Conservation (phyloP, 2,888 invertebrate genomes). For the Heliconius aoede region DNA sequence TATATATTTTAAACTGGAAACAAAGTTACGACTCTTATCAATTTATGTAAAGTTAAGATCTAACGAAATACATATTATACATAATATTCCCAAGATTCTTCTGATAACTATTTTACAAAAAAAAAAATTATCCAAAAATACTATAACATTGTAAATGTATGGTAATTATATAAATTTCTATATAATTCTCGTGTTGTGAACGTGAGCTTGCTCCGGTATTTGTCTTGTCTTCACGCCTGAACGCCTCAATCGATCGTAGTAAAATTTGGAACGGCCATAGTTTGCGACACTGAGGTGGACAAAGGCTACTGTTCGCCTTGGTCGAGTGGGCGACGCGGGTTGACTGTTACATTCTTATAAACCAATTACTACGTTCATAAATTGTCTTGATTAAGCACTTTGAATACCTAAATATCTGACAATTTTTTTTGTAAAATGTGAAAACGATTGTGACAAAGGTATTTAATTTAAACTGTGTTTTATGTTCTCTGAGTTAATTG, state of each 20-base stretch:
- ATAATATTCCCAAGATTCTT: not conserved
- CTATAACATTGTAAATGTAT: too few relatives aligned
- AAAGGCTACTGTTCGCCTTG: slow-evolving; percentile 16
- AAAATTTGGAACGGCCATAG: slow-evolving; percentile 24
- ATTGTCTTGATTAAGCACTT: too few relatives aligned
- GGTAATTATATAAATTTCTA: too few relatives aligned
- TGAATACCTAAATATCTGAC: too few relatives aligned
- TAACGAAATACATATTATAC: not conserved
- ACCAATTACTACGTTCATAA: too few relatives aligned
- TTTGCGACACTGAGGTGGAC: slow-evolving; percentile 17
- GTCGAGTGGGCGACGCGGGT: slow-evolving; percentile 58
- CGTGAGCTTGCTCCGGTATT: too few relatives aligned
- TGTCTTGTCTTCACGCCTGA: slow-evolving; percentile 19
- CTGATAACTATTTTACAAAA: too few relatives aligned
- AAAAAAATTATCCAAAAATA: too few relatives aligned
- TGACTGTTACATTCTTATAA: not conserved
- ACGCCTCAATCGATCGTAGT: slow-evolving; percentile 19
- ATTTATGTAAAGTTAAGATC: slow-evolving; percentile 1
- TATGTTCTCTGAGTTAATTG: not conserved
- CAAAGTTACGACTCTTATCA: not conserved
- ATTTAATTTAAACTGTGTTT: not conserved
- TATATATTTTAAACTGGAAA: not conserved
- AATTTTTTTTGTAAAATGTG: not conserved
- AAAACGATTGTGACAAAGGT: not conserved
- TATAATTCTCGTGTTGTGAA: not conserved